Conservation (phyloP, 2,113 vertebrate genomes). For the Vombatus ursinus region DNA sequence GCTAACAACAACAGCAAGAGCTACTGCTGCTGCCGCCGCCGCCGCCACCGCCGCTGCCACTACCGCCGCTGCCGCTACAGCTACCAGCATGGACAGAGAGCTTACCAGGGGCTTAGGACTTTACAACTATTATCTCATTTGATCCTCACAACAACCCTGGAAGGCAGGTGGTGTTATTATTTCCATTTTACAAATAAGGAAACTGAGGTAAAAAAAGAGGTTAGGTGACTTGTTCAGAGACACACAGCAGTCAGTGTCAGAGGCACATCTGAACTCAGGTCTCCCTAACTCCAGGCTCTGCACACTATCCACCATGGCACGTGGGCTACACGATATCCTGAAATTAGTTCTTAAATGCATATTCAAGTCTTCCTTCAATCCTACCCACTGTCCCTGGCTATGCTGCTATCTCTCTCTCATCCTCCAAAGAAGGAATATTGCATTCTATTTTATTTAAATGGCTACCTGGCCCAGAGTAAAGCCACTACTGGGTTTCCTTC, state of each 20-base stretch:
- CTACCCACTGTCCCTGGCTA: background rate
- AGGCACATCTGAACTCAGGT: no score
- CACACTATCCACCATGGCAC: no score
- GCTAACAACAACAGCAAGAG: background rate
- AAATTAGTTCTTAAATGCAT: no score
- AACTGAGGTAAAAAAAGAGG: background rate
- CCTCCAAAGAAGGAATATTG: background rate
- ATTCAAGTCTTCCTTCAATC: background rate
- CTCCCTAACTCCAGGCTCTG: no score
- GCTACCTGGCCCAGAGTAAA: background rate
- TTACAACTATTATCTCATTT: background rate
- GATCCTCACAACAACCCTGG: background rate
- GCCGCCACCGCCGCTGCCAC: no score
- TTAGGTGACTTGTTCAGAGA: background rate
- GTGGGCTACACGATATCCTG: no score
- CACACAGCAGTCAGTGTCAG: background rate
- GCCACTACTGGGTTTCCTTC: background rate
- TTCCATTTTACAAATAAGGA: background rate
- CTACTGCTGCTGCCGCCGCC: no score
- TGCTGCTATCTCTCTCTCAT: no score
- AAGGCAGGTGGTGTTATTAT: background rate
- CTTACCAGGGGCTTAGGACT: background rate
- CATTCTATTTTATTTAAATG: background rate
- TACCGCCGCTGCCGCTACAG: no score
- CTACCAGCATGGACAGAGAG: no score